Base-by-base conservation (phyloP, 1,140 invertebrate genomes). In the Apis cerana region DNA sequence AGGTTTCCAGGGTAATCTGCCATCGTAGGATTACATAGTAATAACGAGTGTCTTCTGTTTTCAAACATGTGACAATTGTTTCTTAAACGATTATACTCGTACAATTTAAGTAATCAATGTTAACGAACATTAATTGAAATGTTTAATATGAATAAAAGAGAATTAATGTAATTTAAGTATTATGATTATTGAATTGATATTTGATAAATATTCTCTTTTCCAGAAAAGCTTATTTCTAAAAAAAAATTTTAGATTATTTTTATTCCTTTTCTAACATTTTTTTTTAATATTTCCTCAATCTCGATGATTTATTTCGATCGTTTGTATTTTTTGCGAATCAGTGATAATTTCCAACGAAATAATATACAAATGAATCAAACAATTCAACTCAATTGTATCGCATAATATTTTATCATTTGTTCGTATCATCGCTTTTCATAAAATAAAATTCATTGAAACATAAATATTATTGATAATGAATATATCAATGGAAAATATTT, bases 1-100 rank as follows among this genome's bases (percentile, higher is more conserved):
- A 65, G 70, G 78, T 80, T 80, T 80, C 78, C 23, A 50, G 33
- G 70, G 75, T 74, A 65, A 80, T 80, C 70, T 58, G 59, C 12
- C 62, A n/a, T 71, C 13, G 56, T 52, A 62, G 61, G 78, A 80
- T 80, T 75, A 48, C 70, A 7, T 4, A 9, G 10, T 64, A 43
- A 80, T n/a, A 43, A 3, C 52, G 9, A 48, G 17, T 48, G 4
- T 15, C 19, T 43, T 62, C 15, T 19, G 59, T 69, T 23, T 43
- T 19, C 12, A 15, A 11, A 65, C 70, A n/a, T 19, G 27, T 0
- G 11, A 56, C 21, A 2, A 74, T 56, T 12, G 70, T 15, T 27
- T 23, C n/a, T 27, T 50, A 0, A 21, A 15, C 17, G 17, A 23
- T 52, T 9, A 15, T n/a, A 0, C 27, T 2, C 2, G 33, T 9